Base-by-base conservation (phyloP, 2,888 invertebrate species). In the Watsonalla cultraria region DNA sequence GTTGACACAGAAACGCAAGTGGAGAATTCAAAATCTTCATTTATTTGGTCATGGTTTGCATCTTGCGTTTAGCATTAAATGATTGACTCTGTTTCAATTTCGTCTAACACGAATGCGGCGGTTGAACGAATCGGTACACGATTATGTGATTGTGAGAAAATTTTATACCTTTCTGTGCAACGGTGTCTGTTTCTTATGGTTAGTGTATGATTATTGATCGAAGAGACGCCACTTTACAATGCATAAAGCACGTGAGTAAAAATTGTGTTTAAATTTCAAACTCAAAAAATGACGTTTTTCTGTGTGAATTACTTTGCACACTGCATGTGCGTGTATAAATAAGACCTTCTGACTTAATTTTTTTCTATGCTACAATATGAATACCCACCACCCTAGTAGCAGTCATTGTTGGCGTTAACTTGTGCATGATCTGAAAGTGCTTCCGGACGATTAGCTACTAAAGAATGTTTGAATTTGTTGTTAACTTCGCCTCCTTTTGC, bases 51-150 rank as follows among this genome's bases (percentile, higher is more conserved):
- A 90, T 86, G 90, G 84, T 79, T 84, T 83, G 78, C 78, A 78
- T 86, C 83, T 86, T 82, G 79, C 86, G 84, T 84, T 87, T 85
- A 84, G 85, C 82, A 84, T 89, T 88, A 88, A 90, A 90, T 89
- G 86, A 86, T 86, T 82, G 90, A 87, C 89, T 86, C 82, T 88
- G 89, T 89, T 89, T 90, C 90, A 90, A 90, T 90, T 90, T 88
- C 82, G 79, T 84, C 74, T 85, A 87, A 90, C 90, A 90, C 78
- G 87, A 87, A 85, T 76, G 83, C 83, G 74, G 70, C 82, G 74
- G 84, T 89, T 76, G 90, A 90, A 89, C 90, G 84, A 90, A 90
- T 90, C 71, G 82, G 69, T 72, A 90, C 90, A 88, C 76, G 88
- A 82, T 86, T 86, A 84, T 85, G 82, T 88, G 87, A 90, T 90